These are phyloP conservation scores for Asteroscopus sphinx DNA, from an alignment of 2,888 invertebrate genomes.

Conservation along the genomic window DNA sequence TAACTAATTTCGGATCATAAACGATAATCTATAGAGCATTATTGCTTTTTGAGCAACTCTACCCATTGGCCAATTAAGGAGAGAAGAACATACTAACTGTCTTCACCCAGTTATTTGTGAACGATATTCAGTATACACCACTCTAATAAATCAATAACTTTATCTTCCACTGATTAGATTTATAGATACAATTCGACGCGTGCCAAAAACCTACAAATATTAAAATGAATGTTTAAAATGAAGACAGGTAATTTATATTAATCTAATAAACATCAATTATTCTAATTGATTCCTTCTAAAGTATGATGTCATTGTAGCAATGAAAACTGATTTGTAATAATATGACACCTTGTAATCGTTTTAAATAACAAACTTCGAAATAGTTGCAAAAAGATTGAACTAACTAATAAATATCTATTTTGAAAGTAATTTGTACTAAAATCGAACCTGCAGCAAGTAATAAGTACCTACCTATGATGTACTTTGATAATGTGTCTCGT, in stretches of 20 bases:
- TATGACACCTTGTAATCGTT: too few relatives aligned
- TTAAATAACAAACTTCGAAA: too few relatives aligned
- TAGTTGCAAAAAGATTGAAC: too few relatives aligned
- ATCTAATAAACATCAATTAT: constrained; percentile 1
- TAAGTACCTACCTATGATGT: too few relatives aligned
- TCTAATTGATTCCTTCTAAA: constrained; percentile 11
- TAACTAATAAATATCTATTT: too few relatives aligned
- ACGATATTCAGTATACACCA: constrained; percentile 15
- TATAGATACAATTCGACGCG: constrained; percentile 28
- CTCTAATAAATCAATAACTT: constrained; percentile 36
- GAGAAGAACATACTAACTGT: constrained; percentile 44
- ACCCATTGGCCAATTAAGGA: constrained; percentile 55
- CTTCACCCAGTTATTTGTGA: constrained; percentile 25
- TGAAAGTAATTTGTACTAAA: too few relatives aligned
- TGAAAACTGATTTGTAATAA: too few relatives aligned
- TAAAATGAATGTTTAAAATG: constrained; percentile 10
- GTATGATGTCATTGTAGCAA: too few relatives aligned
- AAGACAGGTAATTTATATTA: not conserved
- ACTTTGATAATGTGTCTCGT: too few relatives aligned
- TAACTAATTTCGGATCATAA: too few relatives aligned
- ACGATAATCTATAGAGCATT: too few relatives aligned
- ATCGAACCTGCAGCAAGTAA: too few relatives aligned
- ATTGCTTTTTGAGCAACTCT: not conserved
- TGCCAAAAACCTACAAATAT: constrained; percentile 40
- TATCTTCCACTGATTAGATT: constrained; percentile 23